These are phyloP conservation scores for Aphodius granarius DNA, from an alignment of 2,888 invertebrate genomes.

Conservation along the genomic window DNA sequence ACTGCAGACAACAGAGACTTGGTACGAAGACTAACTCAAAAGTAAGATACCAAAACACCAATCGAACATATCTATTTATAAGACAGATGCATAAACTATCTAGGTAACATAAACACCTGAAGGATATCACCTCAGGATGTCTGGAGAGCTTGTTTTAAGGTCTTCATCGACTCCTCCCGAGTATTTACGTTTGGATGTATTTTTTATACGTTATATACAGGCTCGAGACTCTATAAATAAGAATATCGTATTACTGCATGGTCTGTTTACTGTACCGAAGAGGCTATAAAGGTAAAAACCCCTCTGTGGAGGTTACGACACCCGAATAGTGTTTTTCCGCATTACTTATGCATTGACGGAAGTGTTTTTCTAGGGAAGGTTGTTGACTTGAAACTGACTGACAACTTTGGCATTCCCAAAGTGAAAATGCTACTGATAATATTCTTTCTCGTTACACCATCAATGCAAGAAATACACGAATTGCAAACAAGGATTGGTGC, in stretches of 20 bases:
- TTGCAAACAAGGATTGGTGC: no score
- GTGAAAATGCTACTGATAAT: no score
- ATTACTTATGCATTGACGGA: neutral
- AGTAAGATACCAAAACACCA: neutral
- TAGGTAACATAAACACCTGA: neutral
- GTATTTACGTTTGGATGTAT: neutral
- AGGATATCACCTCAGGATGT: neutral
- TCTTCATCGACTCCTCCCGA: neutral
- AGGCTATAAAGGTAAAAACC: neutral
- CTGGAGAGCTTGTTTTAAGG: neutral
- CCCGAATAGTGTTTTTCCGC: neutral
- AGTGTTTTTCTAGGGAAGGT: neutral
- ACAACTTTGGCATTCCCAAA: no score
- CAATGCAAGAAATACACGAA: no score
- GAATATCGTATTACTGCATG: neutral
- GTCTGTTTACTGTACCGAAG: neutral
- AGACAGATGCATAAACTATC: neutral
- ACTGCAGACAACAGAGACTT: no score
- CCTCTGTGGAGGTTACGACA: neutral
- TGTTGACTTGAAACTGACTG: no score
- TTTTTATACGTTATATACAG: neutral
- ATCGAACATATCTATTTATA: neutral
- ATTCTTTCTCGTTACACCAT: no score
- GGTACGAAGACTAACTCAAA: no score
- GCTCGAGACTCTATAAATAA: neutral